Evolutionary conservation across 2,113 vertebrate species (phyloP).

Genomic region (Pyxicephalus adspersus): DNA sequence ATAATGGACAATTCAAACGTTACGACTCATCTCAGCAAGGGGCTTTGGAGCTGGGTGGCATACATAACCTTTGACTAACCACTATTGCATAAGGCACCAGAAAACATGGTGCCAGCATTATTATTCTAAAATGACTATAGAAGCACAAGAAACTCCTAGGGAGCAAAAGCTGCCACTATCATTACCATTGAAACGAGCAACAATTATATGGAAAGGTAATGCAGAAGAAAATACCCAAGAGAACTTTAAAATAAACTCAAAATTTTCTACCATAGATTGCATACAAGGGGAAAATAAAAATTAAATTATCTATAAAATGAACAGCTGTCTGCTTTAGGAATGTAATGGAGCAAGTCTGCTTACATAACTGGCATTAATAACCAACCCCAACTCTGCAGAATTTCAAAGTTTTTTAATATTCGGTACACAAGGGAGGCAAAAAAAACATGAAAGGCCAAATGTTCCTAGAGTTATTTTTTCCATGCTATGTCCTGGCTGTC

Average conservation of each 20-base stretch:
- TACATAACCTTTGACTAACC: too few relatives aligned
- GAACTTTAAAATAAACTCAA: not conserved
- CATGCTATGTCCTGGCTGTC: slow-evolving; percentile 39
- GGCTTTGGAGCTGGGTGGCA: too few relatives aligned
- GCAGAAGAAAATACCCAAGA: too few relatives aligned
- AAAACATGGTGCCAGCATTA: too few relatives aligned
- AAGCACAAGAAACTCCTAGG: too few relatives aligned
- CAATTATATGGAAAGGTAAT: too few relatives aligned
- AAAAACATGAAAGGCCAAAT: slow-evolving; percentile 59
- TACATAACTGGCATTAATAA: slow-evolving; percentile 60
- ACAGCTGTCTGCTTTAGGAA: slow-evolving; percentile 59
- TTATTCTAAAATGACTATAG: too few relatives aligned
- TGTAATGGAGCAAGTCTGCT: slow-evolving; percentile 41
- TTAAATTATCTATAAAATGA: slow-evolving; percentile 49
- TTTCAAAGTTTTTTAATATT: slow-evolving; percentile 52
- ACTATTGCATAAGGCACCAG: too few relatives aligned
- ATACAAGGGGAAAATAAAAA: not conserved
- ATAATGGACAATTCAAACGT: too few relatives aligned
- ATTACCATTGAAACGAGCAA: too few relatives aligned
- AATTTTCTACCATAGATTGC: not conserved
- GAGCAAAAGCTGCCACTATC: not conserved
- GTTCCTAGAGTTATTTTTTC: slow-evolving; percentile 34
- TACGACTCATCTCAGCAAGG: too few relatives aligned
- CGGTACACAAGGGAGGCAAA: slow-evolving; percentile 53
- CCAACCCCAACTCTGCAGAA: slow-evolving; percentile 53